Evolutionary conservation across 1,140 invertebrate genomes (phyloP).

Genomic region (Cotesia vestalis): DNA sequence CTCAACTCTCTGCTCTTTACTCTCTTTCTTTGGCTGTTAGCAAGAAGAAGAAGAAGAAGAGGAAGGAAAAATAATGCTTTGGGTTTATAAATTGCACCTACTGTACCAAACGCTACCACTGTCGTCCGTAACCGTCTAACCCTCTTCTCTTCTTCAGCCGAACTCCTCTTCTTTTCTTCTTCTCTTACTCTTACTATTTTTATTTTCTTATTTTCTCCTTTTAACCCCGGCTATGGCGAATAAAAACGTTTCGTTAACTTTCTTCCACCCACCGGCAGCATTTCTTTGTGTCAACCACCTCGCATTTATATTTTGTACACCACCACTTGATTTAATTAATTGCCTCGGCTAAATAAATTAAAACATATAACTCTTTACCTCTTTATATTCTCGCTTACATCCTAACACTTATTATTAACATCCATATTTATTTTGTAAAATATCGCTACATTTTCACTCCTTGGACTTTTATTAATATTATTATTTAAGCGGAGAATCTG

Average conservation of each 20-base stretch:
- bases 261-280: conserved; percentile 4
- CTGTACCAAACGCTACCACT: conserved; percentile 19
- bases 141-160: conserved; percentile 5
- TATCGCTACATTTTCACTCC: too few relatives aligned
- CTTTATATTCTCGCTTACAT: too few relatives aligned
- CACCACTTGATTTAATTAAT: conserved; percentile 6
- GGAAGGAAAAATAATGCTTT: conserved; percentile 29
- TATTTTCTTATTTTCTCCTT: conserved; percentile 1
- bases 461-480: too few relatives aligned
- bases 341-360: too few relatives aligned
- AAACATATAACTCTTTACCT: too few relatives aligned
- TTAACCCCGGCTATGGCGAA: conserved; percentile 1
- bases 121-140: conserved; percentile 20
- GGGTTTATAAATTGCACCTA: conserved; percentile 32
- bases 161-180: neutral
- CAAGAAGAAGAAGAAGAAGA: neutral
- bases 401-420: too few relatives aligned
- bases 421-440: too few relatives aligned
- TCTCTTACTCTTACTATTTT: neutral
- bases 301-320: neutral
- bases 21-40: neutral
- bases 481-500: too few relatives aligned
- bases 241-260: conserved; percentile 24
- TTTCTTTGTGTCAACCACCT: conserved; percentile 15
- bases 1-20: too few relatives aligned